Percentiles rank a stretch among this genome's conserved stretches.
Conservation (phyloP, 2,113 vertebrate species). For the Alectura lathami region DNA sequence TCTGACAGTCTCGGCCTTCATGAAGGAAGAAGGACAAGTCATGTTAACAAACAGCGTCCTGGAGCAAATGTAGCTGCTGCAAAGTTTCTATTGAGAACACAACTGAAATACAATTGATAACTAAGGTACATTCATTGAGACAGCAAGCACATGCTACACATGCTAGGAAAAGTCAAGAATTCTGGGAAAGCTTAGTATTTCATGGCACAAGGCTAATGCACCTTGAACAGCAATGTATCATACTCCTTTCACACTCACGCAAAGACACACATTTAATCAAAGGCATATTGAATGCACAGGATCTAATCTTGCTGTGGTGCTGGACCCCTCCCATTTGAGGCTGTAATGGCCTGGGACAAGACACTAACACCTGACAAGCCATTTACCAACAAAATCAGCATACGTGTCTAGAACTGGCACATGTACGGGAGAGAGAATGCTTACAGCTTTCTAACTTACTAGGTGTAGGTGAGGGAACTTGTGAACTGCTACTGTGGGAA, state of each 20-base stretch:
- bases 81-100: neutral
- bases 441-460: conserved; percentile 77
- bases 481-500: conserved; percentile 73
- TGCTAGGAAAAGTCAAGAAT: neutral
- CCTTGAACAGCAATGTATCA: neutral
- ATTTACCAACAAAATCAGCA: neutral
- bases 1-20: conserved; percentile 79
- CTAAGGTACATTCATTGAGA: neutral
- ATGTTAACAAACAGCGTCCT: neutral
- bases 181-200: neutral
- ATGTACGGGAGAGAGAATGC: neutral
- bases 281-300: neutral
- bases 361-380: neutral
- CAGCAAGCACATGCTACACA: neutral
- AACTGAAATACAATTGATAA: neutral
- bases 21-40: conserved; percentile 19
- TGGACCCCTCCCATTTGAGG: neutral
- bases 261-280: neutral
- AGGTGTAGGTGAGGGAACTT: conserved; percentile 74
- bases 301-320: neutral
- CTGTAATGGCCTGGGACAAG: neutral
- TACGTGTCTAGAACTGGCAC: neutral
- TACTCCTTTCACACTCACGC: neutral
- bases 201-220: neutral
- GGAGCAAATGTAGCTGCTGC: neutral